Percentiles rank a stretch among this genome's conserved stretches.
These are phyloP conservation scores for Anoplophora glabripennis DNA, from an alignment of 1,140 invertebrate genomes.

Conservation along the genomic window DNA sequence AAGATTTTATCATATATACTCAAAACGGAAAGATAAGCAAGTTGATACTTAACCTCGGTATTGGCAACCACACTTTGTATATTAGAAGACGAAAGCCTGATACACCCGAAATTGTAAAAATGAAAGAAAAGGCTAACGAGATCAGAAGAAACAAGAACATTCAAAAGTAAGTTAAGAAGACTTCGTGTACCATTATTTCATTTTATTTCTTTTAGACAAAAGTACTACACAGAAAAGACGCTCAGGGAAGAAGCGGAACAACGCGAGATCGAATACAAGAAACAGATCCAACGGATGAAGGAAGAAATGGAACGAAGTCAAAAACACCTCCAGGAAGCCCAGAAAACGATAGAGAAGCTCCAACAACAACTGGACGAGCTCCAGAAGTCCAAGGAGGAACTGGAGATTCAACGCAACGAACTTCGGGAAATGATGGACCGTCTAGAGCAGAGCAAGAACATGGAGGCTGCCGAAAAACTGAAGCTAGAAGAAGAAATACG, in stretches of 20 bases:
- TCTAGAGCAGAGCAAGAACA: constrained; percentile 78
- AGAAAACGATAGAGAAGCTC: constrained; percentile 89
- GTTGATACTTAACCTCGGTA: constrained; percentile 69
- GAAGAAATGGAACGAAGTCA: constrained; percentile 84
- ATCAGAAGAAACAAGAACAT: constrained; percentile 22
- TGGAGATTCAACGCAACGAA: constrained; percentile 84
- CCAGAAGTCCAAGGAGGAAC: constrained; percentile 90
- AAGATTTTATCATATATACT: constrained; percentile 76
- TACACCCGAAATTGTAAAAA: constrained; percentile 39
- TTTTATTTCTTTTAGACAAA: constrained; percentile 33
- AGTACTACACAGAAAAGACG: constrained; percentile 33
- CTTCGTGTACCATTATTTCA: no score
- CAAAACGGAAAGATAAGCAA: constrained; percentile 71
- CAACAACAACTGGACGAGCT: constrained; percentile 90
- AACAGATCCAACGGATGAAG: constrained; percentile 76
- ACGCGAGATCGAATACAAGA: constrained; percentile 65
- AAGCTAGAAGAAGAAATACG: constrained; percentile 89
- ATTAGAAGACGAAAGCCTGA: constrained; percentile 60
- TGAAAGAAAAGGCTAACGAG: constrained; percentile 42
- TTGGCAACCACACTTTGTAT: constrained; percentile 78
- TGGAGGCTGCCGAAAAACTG: constrained; percentile 84
- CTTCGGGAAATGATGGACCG: constrained; percentile 86
- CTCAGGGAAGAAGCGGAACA: constrained; percentile 39
- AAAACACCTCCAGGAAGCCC: constrained; percentile 77
- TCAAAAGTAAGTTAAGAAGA: constrained; percentile 21